These are phyloP conservation scores for Odobenus rosmarus DNA, from an alignment of 2,113 vertebrate species.

Conservation along the genomic window DNA sequence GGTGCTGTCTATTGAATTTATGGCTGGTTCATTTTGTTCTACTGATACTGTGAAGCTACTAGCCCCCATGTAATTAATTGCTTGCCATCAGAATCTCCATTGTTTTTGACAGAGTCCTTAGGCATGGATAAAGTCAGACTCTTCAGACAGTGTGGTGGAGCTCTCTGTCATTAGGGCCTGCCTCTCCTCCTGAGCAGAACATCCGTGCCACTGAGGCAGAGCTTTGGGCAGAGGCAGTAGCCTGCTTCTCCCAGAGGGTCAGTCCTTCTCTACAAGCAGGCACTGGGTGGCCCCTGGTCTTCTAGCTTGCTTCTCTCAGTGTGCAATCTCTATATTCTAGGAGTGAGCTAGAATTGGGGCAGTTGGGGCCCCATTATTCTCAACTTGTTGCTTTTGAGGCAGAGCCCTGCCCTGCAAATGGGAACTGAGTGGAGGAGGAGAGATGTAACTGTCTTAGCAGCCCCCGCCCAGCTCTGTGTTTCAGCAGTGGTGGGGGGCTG, in stretches of 20 bases:
- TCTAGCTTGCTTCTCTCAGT: background rate
- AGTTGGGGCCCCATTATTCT: background rate
- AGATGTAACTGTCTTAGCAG: background rate
- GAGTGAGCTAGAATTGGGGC: background rate
- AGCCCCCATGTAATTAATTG: background rate
- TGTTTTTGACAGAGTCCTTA: background rate
- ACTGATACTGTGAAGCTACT: background rate
- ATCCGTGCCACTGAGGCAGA: background rate
- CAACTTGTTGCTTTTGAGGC: background rate
- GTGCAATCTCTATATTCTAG: background rate
- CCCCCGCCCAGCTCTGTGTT: background rate
- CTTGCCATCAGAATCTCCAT: background rate
- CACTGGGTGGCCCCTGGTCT: background rate
- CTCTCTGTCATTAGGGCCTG: background rate
- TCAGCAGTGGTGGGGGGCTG: rapidly evolving
- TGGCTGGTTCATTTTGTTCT: background rate
- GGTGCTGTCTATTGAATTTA: background rate
- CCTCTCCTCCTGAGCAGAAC: background rate
- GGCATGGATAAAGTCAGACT: background rate
- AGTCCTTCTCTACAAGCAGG: background rate
- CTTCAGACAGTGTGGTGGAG: background rate
- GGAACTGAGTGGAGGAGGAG: background rate
- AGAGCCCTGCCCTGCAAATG: background rate
- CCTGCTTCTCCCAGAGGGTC: background rate
- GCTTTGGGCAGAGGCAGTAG: background rate